Percentiles rank a stretch among this genome's conserved stretches.
These are phyloP conservation scores for Antigone vipio DNA, from an alignment of 2,113 vertebrate genomes.

Conservation along the genomic window DNA sequence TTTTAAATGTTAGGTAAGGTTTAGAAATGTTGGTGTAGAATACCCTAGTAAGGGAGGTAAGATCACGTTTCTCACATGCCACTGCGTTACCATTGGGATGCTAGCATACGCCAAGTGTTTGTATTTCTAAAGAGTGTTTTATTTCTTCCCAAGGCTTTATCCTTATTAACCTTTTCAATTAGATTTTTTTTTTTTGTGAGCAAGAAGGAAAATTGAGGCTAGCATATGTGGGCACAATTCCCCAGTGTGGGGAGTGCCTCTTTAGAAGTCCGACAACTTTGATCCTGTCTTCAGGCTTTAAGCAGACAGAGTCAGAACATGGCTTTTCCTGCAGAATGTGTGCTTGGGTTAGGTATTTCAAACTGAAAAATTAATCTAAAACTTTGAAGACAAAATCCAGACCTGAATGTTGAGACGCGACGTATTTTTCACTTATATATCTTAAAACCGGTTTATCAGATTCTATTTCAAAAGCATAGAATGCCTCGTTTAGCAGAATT, in stretches of 20 bases:
- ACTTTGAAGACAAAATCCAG: neutral
- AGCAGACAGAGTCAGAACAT: neutral
- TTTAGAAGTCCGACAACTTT: neutral
- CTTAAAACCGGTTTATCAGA: constrained; percentile 15
- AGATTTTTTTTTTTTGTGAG: neutral
- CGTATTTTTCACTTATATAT: constrained; percentile 2
- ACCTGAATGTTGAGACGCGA: neutral
- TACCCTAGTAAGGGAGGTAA: neutral
- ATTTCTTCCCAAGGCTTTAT: neutral
- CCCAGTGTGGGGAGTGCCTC: too few relatives aligned
- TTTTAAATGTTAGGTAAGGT: neutral
- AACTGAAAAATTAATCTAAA: constrained; percentile 24
- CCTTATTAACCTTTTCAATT: neutral
- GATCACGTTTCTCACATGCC: neutral
- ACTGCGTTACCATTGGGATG: neutral
- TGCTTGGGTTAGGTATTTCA: neutral
- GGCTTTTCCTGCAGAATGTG: neutral
- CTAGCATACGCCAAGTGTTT: neutral
- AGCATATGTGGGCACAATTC: neutral
- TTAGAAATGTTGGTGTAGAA: neutral
- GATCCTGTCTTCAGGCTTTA: neutral
- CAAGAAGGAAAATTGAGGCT: neutral
- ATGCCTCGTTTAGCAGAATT: neutral
- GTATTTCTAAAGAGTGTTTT: neutral
- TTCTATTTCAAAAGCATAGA: constrained; percentile 44